Evolutionary conservation across 2,888 invertebrate genomes (phyloP).

Genomic region (Lasioglossum vierecki): DNA sequence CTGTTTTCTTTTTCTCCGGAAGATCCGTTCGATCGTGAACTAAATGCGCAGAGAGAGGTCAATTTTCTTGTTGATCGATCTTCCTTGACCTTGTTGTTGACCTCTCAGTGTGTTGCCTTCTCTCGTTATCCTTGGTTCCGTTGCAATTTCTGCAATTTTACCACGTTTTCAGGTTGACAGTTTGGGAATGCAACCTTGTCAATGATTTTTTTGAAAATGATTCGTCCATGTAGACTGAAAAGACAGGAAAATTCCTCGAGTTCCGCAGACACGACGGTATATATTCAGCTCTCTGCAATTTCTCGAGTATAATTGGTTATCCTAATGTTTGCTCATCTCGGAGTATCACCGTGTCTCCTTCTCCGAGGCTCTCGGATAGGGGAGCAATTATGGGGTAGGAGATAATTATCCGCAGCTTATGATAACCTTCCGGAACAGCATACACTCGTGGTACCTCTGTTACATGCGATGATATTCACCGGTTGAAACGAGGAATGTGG

Average conservation of each 20-base stretch:
- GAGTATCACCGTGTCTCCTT: slow-evolving; percentile 12
- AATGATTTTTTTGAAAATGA: not conserved
- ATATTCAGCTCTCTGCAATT: slow-evolving; percentile 8
- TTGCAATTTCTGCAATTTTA: not conserved
- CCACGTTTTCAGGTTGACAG: not conserved
- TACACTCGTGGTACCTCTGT: not conserved
- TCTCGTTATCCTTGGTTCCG: not conserved
- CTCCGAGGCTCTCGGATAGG: slow-evolving; percentile 2
- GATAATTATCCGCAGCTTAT: slow-evolving; percentile 32
- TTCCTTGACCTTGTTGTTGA: not conserved
- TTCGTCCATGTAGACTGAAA: too few relatives aligned
- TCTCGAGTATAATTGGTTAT: slow-evolving; percentile 17
- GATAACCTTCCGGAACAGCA: slow-evolving; percentile 11
- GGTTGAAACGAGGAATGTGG: slow-evolving; percentile 12
- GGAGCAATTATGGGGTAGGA: slow-evolving; percentile 17
- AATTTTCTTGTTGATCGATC: not conserved
- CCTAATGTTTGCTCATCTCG: slow-evolving; percentile 25
- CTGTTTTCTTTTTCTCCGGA: not conserved
- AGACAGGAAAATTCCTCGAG: too few relatives aligned
- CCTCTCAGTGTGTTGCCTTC: not conserved
- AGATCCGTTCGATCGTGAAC: not conserved
- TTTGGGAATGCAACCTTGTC: not conserved
- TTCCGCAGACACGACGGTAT: too few relatives aligned
- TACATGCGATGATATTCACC: not conserved
- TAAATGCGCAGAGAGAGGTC: not conserved